Conservation (phyloP, 2,113 vertebrate species). For the Gadus chalcogrammus region DNA sequence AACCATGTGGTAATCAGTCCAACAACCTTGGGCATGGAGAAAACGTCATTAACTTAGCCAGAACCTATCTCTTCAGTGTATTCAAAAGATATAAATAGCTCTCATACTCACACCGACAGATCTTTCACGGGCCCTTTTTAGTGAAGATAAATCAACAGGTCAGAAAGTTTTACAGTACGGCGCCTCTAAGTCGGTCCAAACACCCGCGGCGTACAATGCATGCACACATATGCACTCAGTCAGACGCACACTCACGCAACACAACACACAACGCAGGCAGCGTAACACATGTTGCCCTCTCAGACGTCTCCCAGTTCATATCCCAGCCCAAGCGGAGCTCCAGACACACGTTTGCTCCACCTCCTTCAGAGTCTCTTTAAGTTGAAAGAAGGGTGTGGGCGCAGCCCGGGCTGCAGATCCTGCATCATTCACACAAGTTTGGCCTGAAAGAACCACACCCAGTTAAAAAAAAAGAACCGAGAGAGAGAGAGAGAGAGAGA, state of each 20-base stretch:
- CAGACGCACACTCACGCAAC: not conserved
- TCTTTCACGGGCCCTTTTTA: constrained; percentile 3
- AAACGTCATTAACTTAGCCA: not conserved
- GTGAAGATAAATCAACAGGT: constrained; percentile 3
- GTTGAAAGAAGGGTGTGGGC: constrained; percentile 66
- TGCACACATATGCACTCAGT: too few species aligned
- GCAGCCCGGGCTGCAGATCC: constrained; percentile 59
- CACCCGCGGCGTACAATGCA: constrained; percentile 26
- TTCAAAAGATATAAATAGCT: constrained; percentile 20
- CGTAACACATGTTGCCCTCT: constrained; percentile 25
- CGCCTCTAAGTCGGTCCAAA: constrained; percentile 45
- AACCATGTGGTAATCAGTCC: too few species aligned
- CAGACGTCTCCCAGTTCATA: constrained; percentile 32
- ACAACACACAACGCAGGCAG: constrained; percentile 29
- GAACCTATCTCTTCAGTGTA: constrained; percentile 23
- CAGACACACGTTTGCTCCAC: constrained; percentile 51
- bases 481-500: constrained; percentile 31
- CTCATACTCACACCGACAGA: constrained; percentile 41
- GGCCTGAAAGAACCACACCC: constrained; percentile 74
- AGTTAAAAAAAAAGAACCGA: constrained; percentile 43
- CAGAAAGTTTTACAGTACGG: constrained; percentile 13
- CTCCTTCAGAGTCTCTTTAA: constrained; percentile 60
- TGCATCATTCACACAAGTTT: constrained; percentile 77
- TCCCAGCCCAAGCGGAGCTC: constrained; percentile 45
- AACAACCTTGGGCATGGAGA: not conserved